phyloP scores from a whole-genome alignment of 2,888 invertebrate genomes.

The Corbicula japonica region DNA sequence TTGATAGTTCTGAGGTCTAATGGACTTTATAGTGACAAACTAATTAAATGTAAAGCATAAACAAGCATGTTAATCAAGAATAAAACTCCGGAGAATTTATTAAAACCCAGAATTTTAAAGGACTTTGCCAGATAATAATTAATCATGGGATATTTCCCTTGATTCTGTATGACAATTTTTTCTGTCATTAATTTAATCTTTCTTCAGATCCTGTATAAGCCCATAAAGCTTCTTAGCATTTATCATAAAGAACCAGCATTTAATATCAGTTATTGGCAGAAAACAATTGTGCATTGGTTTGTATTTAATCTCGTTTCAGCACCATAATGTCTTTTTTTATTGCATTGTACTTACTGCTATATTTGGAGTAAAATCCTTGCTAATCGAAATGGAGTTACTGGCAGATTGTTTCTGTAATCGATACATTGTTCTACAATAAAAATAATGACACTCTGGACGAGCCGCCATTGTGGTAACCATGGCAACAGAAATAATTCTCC shows the following conservation, averaged over 20 bases:
- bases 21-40: no score
- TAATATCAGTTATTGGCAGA: no score
- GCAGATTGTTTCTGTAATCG: slow-evolving; percentile 43
- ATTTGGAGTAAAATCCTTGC: slow-evolving; percentile 15
- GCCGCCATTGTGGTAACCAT: slow-evolving; percentile 54
- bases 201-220: no score
- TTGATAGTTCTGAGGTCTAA: no score
- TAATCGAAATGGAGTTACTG: slow-evolving; percentile 31
- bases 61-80: no score
- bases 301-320: slow-evolving; percentile 25
- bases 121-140: no score
- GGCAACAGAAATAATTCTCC: slow-evolving; percentile 56
- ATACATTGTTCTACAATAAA: slow-evolving; percentile 52
- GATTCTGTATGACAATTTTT: slow-evolving; percentile 12
- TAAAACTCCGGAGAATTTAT: not conserved
- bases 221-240: no score
- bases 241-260: no score
- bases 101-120: not conserved
- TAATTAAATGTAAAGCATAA: no score
- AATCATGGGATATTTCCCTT: no score
- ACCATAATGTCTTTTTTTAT: slow-evolving; percentile 30
- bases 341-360: slow-evolving; percentile 16
- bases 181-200: slow-evolving; percentile 24
- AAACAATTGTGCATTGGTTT: slow-evolving; percentile 7
- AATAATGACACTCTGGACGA: slow-evolving; percentile 44